A percentile compares a stretch with the other conserved stretches of the same genome.
Conservation (phyloP, 1,140 invertebrate species). For the Cheumatopsyche charites region DNA sequence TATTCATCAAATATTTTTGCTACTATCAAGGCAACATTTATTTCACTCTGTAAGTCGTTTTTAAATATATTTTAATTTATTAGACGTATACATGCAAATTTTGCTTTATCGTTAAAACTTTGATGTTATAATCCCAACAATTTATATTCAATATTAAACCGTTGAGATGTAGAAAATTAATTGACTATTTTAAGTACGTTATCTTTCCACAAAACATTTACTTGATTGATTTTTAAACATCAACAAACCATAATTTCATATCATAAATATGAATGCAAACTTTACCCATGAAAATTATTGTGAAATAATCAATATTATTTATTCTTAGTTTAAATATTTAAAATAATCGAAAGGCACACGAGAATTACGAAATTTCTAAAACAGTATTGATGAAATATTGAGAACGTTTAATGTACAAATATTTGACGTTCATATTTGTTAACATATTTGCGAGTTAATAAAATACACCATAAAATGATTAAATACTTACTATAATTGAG, state of each 20-base stretch:
- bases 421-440: not conserved
- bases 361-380: conserved; percentile 7
- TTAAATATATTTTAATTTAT: conserved; percentile 1
- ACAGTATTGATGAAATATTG: no score
- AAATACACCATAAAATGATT: not conserved
- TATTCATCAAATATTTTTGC: conserved; percentile 16
- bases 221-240: no score
- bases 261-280: not conserved
- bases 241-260: no score
- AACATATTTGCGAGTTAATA: conserved; percentile 7
- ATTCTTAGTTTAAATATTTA: conserved; percentile 15
- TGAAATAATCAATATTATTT: no score
- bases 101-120: no score
- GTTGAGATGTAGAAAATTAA: no score
- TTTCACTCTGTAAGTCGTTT: conserved; percentile 17
- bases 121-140: not conserved
- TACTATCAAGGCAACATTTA: conserved; percentile 25
- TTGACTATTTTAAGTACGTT: not conserved
- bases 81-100: conserved; percentile 8
- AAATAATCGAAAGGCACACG: conserved; percentile 24
- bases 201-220: not conserved
- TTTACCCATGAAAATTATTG: not conserved
- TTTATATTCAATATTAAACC: no score
- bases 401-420: not conserved
- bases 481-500: conserved; percentile 10